A percentile compares a stretch with the other conserved stretches of the same genome.
These are phyloP conservation scores for Nothura maculosa DNA, from an alignment of 2,797 vertebrate species.

Conservation along the genomic window DNA sequence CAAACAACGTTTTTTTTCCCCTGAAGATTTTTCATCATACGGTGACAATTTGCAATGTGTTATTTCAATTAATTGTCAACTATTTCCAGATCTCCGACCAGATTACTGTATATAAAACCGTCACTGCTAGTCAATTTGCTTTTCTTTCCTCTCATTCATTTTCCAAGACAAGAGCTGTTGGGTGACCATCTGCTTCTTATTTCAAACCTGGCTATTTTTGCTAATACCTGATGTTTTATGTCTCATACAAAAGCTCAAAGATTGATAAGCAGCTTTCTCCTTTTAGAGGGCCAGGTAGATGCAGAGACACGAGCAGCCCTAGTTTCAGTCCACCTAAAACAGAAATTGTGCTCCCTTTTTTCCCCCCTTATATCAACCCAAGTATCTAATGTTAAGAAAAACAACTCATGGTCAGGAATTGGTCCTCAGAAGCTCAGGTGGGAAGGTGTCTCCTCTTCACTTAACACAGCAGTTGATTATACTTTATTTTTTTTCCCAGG, in stretches of 20 bases:
- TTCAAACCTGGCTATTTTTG: slow-evolving; percentile 63
- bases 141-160: slow-evolving; percentile 62
- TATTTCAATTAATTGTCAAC: slow-evolving; percentile 77
- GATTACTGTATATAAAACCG: slow-evolving; percentile 67
- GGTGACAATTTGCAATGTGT: slow-evolving; percentile 79
- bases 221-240: slow-evolving; percentile 42
- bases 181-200: slow-evolving; percentile 69
- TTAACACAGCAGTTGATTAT: neutral
- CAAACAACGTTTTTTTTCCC: slow-evolving; percentile 65
- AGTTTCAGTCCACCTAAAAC: neutral
- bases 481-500: neutral
- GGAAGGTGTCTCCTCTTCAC: neutral
- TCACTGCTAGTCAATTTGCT: slow-evolving; percentile 44
- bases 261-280: neutral
- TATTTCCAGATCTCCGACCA: slow-evolving; percentile 73
- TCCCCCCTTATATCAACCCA: neutral
- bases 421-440: neutral
- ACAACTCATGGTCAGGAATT: neutral
- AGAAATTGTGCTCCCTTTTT: rapidly evolving
- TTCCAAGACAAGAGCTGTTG: slow-evolving; percentile 59
- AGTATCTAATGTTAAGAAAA: neutral
- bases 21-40: slow-evolving; percentile 69
- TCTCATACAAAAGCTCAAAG: slow-evolving; percentile 1
- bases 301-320: neutral
- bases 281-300: neutral